A percentile compares a stretch with the other conserved stretches of the same genome.
These are phyloP conservation scores for Heliconius eleuchia DNA, from an alignment of 1,140 invertebrate species.

Conservation along the genomic window DNA sequence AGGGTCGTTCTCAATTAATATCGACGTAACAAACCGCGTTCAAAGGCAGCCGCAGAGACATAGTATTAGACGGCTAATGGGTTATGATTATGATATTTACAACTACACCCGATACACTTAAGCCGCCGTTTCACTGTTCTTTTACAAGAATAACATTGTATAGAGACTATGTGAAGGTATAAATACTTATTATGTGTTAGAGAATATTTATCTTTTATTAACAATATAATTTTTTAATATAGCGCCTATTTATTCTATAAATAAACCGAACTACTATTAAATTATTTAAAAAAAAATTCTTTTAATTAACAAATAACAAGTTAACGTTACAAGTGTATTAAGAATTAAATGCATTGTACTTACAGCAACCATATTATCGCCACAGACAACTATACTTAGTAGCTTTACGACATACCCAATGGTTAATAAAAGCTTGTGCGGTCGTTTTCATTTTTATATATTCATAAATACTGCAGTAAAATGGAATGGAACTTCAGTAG, in stretches of 20 bases:
- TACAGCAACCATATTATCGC: background rate
- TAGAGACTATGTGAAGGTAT: background rate
- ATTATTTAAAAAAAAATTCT: background rate
- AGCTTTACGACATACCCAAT: constrained; percentile 19
- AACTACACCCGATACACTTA: constrained; percentile 62
- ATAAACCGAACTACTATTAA: background rate
- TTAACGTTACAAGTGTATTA: constrained; percentile 1
- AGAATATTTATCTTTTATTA: background rate
- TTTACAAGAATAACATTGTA: background rate
- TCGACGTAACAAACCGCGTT: constrained; percentile 59
- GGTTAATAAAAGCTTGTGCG: constrained; percentile 21
- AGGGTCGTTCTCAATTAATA: constrained; percentile 69
- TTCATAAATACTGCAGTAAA: constrained; percentile 22
- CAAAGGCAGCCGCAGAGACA: constrained; percentile 73
- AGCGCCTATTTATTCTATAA: background rate
- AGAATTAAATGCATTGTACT: background rate
- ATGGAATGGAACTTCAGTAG: background rate
- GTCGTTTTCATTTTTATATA: constrained; percentile 24
- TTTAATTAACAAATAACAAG: background rate
- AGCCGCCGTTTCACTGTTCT: constrained; percentile 48
- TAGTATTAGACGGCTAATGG: constrained; percentile 73
- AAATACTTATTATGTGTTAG: background rate
- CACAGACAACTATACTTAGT: constrained; percentile 17
- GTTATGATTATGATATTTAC: constrained; percentile 79
- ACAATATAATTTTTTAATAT: background rate